A percentile compares a stretch with the other conserved stretches of the same genome.
Evolutionary conservation across 2,113 vertebrate genomes (phyloP).

Genomic region (Dasyornis broadbenti): DNA sequence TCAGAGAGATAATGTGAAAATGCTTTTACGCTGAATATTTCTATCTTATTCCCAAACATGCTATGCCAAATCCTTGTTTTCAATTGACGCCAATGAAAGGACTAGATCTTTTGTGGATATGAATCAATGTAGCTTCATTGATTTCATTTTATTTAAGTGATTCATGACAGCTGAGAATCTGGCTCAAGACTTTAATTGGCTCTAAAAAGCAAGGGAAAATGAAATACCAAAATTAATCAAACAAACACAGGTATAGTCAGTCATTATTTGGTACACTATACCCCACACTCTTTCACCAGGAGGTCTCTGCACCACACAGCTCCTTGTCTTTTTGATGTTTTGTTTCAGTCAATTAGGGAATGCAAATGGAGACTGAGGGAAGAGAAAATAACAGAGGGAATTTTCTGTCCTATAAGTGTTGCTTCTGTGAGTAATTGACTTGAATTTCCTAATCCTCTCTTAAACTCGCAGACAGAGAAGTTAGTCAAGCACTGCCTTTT

Average conservation of each 20-base stretch:
- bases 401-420: not conserved
- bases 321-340: not conserved
- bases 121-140: not conserved
- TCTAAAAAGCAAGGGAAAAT: not conserved
- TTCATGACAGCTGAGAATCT: not conserved
- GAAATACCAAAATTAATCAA: constrained; percentile 10
- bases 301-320: not conserved
- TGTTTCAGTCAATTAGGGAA: not conserved
- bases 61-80: not conserved
- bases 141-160: constrained; percentile 32
- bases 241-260: not conserved
- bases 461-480: not conserved
- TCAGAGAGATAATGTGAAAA: constrained; percentile 8
- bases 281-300: not conserved
- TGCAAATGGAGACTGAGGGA: not conserved
- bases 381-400: not conserved
- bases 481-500: not conserved
- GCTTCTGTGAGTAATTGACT: not conserved
- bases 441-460: not conserved
- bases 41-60: not conserved
- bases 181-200: not conserved
- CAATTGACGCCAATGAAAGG: not conserved
- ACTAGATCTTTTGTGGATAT: not conserved
- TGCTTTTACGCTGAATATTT: not conserved
- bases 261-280: not conserved